These are phyloP conservation scores for Gymnogyps californianus DNA, from an alignment of 2,113 vertebrate genomes.

Conservation along the genomic window DNA sequence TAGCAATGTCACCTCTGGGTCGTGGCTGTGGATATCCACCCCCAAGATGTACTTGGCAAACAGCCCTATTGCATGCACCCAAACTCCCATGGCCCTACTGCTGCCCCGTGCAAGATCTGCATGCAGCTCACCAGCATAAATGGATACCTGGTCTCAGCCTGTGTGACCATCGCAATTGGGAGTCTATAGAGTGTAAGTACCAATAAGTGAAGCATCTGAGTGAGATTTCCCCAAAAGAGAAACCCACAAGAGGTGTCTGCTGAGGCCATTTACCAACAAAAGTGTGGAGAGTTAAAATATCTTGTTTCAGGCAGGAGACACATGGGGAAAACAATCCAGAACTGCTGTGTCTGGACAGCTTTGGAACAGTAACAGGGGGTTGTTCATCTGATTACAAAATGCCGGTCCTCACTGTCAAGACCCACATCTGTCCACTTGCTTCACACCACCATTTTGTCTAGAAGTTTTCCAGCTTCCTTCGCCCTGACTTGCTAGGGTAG, in stretches of 20 bases:
- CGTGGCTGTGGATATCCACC: fast-evolving
- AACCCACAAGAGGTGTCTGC: neutral
- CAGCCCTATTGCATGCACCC: neutral
- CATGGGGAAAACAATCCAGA: neutral
- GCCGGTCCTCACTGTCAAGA: neutral
- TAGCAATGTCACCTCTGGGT: neutral
- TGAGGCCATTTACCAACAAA: neutral
- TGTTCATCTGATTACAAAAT: neutral
- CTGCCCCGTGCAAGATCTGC: neutral
- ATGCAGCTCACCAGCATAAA: neutral
- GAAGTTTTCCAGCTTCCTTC: neutral
- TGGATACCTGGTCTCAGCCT: neutral
- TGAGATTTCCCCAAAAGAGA: neutral
- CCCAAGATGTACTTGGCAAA: neutral
- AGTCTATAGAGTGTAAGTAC: neutral
- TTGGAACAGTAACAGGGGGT: neutral
- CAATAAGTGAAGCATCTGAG: neutral
- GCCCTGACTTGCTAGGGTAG: neutral
- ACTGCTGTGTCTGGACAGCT: neutral
- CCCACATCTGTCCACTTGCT: neutral
- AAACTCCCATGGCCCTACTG: neutral
- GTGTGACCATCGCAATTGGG: neutral
- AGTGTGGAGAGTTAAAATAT: neutral
- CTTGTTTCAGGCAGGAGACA: neutral
- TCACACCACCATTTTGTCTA: neutral